phyloP scores from a whole-genome alignment of 2,113 vertebrate genomes.

The Bostrychus sinensis region DNA sequence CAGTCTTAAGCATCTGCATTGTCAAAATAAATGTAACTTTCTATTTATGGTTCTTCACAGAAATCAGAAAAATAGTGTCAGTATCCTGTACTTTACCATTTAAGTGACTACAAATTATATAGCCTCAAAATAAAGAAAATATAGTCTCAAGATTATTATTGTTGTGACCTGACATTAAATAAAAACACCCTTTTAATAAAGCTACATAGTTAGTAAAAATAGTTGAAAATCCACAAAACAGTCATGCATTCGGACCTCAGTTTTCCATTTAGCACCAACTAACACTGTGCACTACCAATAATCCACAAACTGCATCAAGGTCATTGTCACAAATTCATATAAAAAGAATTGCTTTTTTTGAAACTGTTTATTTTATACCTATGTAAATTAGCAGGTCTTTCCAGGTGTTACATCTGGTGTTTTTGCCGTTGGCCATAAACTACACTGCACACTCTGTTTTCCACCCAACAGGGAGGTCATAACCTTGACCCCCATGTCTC shows the following conservation, averaged over 20 bases:
- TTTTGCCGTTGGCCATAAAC: slow-evolving; percentile 60
- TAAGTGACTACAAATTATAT: too few species aligned
- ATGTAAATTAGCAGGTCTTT: slow-evolving; percentile 17
- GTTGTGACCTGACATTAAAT: too few species aligned
- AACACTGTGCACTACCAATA: background rate
- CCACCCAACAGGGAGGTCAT: slow-evolving; percentile 56
- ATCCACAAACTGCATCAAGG: background rate
- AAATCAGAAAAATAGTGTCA: too few species aligned
- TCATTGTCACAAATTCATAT: background rate
- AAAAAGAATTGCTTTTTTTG: background rate
- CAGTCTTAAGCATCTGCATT: too few species aligned
- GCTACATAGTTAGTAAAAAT: too few species aligned
- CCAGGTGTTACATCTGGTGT: slow-evolving; percentile 65
- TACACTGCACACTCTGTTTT: slow-evolving; percentile 57
- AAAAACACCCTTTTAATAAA: too few species aligned
- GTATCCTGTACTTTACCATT: too few species aligned
- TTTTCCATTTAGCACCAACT: background rate
- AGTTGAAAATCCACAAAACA: too few species aligned
- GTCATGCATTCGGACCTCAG: background rate
- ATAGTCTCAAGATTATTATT: too few species aligned
- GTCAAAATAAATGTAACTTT: too few species aligned
- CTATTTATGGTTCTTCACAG: too few species aligned
- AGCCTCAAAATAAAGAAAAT: too few species aligned
- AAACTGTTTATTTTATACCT: background rate
- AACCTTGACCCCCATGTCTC: slow-evolving; percentile 68